These are phyloP conservation scores for Daboia siamensis DNA, from an alignment of 2,113 vertebrate genomes.

Conservation along the genomic window DNA sequence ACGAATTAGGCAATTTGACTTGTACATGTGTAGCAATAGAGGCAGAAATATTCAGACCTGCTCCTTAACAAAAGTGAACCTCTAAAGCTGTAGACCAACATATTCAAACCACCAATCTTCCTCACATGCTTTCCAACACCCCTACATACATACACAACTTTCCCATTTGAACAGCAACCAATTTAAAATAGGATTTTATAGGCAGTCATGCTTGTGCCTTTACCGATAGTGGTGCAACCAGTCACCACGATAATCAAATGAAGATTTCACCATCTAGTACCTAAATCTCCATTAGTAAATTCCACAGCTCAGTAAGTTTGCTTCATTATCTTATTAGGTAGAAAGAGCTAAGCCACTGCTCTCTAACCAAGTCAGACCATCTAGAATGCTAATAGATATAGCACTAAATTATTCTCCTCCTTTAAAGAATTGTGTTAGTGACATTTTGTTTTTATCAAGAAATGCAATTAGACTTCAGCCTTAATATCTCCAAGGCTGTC, in stretches of 20 bases:
- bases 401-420: constrained; percentile 89
- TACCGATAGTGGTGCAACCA: constrained; percentile 65
- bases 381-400: constrained; percentile 85
- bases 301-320: constrained; percentile 86
- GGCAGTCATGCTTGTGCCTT: constrained; percentile 57
- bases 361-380: constrained; percentile 80
- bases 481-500: constrained; percentile 99
- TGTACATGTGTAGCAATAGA: not conserved
- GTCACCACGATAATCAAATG: constrained; percentile 77
- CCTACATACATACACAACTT: not conserved
- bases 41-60: constrained; percentile 8
- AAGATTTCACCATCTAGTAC: constrained; percentile 83
- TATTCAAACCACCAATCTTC: not conserved
- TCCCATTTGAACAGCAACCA: not conserved
- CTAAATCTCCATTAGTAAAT: constrained; percentile 89
- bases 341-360: constrained; percentile 82
- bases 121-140: not conserved
- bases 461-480: constrained; percentile 98
- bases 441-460: constrained; percentile 97
- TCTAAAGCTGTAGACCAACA: constrained; percentile 42
- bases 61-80: constrained; percentile 38
- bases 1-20: not conserved
- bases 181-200: constrained; percentile 43
- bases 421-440: constrained; percentile 92
- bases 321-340: constrained; percentile 89